phyloP scores from a whole-genome alignment of 2,113 vertebrate species.

The Atherinomorus stipes region DNA sequence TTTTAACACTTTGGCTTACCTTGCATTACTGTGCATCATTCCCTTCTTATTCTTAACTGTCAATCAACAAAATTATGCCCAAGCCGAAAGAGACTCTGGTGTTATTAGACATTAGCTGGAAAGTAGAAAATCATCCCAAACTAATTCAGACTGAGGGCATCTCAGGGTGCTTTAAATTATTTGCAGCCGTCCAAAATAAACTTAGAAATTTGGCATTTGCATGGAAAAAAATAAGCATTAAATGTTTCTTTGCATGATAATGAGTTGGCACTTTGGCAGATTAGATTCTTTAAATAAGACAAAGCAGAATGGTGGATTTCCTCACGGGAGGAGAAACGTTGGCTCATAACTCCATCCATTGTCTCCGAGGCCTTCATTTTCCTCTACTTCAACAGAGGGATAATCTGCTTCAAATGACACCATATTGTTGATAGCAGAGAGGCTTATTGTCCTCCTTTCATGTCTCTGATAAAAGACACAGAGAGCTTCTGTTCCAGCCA shows the following conservation, averaged over 20 bases:
- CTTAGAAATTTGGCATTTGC: conserved; percentile 41
- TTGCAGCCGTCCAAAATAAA: background rate
- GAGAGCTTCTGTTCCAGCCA: conserved; percentile 75
- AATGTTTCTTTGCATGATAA: conserved; percentile 50
- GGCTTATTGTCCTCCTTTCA: conserved; percentile 80
- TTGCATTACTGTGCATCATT: background rate
- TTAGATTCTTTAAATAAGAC: conserved; percentile 75
- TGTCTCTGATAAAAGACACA: conserved; percentile 82
- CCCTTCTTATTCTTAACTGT: background rate
- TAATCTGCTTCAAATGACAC: conserved; percentile 84
- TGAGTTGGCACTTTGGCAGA: conserved; percentile 70
- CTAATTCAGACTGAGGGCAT: conserved; percentile 30
- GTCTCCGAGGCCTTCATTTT: conserved; percentile 77
- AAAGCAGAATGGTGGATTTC: conserved; percentile 70
- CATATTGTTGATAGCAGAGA: conserved; percentile 81
- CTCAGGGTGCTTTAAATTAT: conserved; percentile 29
- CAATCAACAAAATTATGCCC: conserved; percentile 8
- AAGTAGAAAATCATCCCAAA: conserved; percentile 36
- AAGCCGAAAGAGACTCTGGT: conserved; percentile 6
- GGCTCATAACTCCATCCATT: conserved; percentile 73
- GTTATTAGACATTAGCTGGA: conserved; percentile 30
- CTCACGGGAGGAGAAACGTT: conserved; percentile 70
- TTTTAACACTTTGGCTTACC: background rate
- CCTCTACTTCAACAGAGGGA: conserved; percentile 77
- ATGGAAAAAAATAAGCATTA: conserved; percentile 43